These are phyloP conservation scores for Pogoniulus pusillus DNA, from an alignment of 2,797 vertebrate genomes.

Conservation along the genomic window DNA sequence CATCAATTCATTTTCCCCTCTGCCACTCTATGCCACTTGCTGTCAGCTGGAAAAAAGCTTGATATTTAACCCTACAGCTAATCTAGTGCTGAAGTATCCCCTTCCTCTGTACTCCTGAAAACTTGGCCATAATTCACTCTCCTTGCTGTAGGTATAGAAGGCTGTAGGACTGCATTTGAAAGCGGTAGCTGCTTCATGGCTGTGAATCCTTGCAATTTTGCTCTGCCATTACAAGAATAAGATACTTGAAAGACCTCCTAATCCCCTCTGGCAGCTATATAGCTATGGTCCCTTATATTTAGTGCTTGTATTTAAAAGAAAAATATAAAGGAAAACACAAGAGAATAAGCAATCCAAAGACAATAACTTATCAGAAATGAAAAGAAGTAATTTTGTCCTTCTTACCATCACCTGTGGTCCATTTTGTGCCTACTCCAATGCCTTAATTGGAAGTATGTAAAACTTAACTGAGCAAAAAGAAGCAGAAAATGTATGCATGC, in stretches of 20 bases:
- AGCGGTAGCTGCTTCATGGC: background rate
- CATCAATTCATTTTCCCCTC: no score
- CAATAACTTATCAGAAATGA: background rate
- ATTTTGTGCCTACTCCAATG: background rate
- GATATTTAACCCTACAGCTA: background rate
- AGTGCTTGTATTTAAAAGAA: background rate
- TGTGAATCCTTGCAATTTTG: background rate
- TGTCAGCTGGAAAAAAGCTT: background rate
- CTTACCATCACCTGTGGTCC: background rate
- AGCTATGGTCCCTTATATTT: constrained; percentile 10
- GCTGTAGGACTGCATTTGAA: background rate
- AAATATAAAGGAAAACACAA: background rate
- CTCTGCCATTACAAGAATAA: background rate
- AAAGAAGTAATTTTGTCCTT: constrained; percentile 2
- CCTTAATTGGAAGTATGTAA: constrained; percentile 16
- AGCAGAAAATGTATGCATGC: background rate
- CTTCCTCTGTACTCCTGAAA: background rate
- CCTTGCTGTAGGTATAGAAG: background rate
- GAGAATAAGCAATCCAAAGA: constrained; percentile 1
- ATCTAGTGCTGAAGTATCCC: background rate
- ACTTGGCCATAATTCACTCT: background rate
- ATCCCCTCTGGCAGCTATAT: background rate
- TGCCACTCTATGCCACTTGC: no score
- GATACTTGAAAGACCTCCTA: background rate
- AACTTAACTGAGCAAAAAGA: constrained; percentile 9